Base-by-base conservation (phyloP, 2,113 vertebrate genomes). In the Salvelinus namaycush region DNA sequence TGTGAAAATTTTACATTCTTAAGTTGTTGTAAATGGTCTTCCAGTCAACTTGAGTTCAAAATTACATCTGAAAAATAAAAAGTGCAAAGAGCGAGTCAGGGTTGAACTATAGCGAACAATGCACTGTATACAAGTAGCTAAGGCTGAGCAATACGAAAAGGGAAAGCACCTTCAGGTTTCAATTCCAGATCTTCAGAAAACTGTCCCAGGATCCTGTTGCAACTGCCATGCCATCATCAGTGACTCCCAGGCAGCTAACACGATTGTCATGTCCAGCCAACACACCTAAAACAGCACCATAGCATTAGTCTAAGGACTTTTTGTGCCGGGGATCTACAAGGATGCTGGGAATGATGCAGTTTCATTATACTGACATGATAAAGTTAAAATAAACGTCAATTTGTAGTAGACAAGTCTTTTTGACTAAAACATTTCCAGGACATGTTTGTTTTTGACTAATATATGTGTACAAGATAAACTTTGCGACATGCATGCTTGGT, bases 171-270 rank as follows among this genome's bases (percentile, higher is more conserved):
- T 94, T 94, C 92, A 92, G 92, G 85, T 77, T 92, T 98, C 94
- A 99, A 95, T 99, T 99, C 98, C 98, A 99, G 94, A 99, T 99
- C 95, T 99, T 99, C 92, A 99, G 97, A 94, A 99, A 99, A 93
- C 98, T 99, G 92, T 99, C 98, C 98, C 98, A 99, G 80, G 98
- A 99, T 87, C 98, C 98, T 76, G 97, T 99, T 77, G 98, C 98
- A 91, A 99, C 97, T 70, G 98, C 98, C 98, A 99, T 99, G 68
- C 98, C 98, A 75, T 99, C 97, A 73, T 99, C 98, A 85, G 98
- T 99, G 80, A 99, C 98, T 5, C 98, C 98, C 94, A 99, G 95
- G 95, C 98, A 99, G 91, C 98, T 99, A 88, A 99, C 98, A 29
- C 98, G 96, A 94, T 99, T 99, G 91, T 99, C 97, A 1, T 99